phyloP scores from a whole-genome alignment of 2,888 invertebrate genomes.

The Myopa tessellatipennis region DNA sequence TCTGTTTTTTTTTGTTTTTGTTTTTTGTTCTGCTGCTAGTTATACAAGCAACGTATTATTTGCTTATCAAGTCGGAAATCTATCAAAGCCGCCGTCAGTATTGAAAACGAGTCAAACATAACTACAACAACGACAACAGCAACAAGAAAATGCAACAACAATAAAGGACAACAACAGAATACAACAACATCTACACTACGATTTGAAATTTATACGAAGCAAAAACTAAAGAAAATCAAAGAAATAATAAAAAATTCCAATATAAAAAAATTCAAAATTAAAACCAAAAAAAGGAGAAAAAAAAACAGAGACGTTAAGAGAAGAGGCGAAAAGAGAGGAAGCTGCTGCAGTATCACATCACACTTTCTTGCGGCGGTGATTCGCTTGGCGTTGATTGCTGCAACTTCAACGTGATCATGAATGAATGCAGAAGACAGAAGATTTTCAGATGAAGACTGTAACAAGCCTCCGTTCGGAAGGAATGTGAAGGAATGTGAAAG shows the following conservation, averaged over 20 bases:
- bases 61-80: constrained; percentile 68
- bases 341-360: background rate
- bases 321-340: background rate
- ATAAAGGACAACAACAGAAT: background rate
- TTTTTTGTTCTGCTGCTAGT: background rate
- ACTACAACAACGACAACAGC: background rate
- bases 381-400: background rate
- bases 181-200: background rate
- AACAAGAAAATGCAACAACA: background rate
- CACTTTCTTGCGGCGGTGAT: background rate
- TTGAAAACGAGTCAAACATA: constrained; percentile 18
- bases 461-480: too few species aligned
- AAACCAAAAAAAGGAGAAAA: background rate
- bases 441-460: too few species aligned
- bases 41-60: constrained; percentile 42
- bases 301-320: background rate
- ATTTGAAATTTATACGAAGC: background rate
- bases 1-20: constrained; percentile 20
- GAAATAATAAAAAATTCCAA: background rate
- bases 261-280: constrained; percentile 1
- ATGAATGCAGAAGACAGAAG: background rate
- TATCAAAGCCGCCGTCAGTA: constrained; percentile 59
- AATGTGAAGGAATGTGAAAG: too few species aligned
- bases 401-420: background rate
- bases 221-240: constrained; percentile 10